Conservation (phyloP, 2,888 invertebrate genomes). For the Lysandra bellargus region DNA sequence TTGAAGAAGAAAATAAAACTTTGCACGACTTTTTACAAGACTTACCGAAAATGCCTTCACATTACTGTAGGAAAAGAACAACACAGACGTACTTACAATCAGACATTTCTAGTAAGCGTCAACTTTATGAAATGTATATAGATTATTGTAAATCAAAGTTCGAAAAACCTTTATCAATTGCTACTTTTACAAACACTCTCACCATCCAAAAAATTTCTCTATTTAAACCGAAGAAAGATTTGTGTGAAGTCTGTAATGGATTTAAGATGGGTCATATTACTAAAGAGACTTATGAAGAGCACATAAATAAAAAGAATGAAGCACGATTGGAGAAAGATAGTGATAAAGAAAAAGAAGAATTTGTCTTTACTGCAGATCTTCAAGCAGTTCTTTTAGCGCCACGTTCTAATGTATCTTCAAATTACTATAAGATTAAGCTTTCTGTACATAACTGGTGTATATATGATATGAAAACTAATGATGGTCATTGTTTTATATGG, state of each 20-base stretch:
- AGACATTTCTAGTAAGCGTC: slow-evolving; percentile 20
- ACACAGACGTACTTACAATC: slow-evolving; percentile 31
- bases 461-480: slow-evolving; percentile 40
- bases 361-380: slow-evolving; percentile 44
- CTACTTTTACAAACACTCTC: slow-evolving; percentile 30
- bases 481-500: slow-evolving; percentile 40
- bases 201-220: slow-evolving; percentile 33
- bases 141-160: slow-evolving; percentile 29
- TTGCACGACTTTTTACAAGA: slow-evolving; percentile 24
- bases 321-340: slow-evolving; percentile 38
- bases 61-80: slow-evolving; percentile 32
- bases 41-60: slow-evolving; percentile 30
- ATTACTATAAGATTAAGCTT: slow-evolving; percentile 46
- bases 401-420: slow-evolving; percentile 43
- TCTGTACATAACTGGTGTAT: slow-evolving; percentile 45
- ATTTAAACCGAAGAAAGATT: slow-evolving; percentile 36
- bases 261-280: slow-evolving; percentile 44
- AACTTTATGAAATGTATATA: slow-evolving; percentile 33
- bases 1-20: slow-evolving; percentile 22
- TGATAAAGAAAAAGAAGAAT: slow-evolving; percentile 41
- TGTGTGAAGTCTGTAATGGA: slow-evolving; percentile 32
- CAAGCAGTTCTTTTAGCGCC: slow-evolving; percentile 45
- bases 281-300: slow-evolving; percentile 38
- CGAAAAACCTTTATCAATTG: slow-evolving; percentile 28
- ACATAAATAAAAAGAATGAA: slow-evolving; percentile 40